Conservation (phyloP, 2,797 vertebrate species). For the Gobionotothen gibberifrons region DNA sequence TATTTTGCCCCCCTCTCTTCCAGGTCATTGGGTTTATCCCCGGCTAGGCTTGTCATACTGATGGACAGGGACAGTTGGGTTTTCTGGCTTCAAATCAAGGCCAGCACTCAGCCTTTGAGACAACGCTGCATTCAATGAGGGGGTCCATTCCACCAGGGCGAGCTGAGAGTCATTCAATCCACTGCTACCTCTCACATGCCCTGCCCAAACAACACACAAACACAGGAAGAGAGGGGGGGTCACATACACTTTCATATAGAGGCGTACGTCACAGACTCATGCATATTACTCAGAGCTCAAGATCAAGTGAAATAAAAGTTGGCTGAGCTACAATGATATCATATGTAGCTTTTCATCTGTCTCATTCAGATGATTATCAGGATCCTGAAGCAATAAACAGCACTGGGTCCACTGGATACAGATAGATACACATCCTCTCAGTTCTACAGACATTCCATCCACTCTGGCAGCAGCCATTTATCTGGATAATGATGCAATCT, state of each 20-base stretch:
- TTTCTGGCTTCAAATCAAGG: constrained; percentile 71
- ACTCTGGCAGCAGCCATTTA: constrained; percentile 29
- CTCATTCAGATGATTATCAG: constrained; percentile 37
- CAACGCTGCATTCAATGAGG: constrained; percentile 70
- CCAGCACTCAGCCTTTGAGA: constrained; percentile 57
- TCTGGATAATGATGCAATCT: constrained; percentile 44
- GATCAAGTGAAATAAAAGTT: constrained; percentile 30
- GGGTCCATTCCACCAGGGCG: constrained; percentile 55
- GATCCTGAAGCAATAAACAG: constrained; percentile 42
- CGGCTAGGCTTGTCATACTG: constrained; percentile 59
- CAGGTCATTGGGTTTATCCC: constrained; percentile 66
- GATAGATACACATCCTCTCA: constrained; percentile 4
- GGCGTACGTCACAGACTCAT: not conserved
- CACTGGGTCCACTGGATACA: not conserved
- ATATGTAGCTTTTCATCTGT: constrained; percentile 30
- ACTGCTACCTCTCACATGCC: constrained; percentile 47
- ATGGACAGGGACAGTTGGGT: constrained; percentile 78
- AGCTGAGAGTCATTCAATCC: constrained; percentile 62
- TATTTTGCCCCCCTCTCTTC: constrained; percentile 16
- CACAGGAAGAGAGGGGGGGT: not conserved
- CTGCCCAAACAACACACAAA: constrained; percentile 29
- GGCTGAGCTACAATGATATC: constrained; percentile 35
- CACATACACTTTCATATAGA: constrained; percentile 5
- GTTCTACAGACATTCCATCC: constrained; percentile 20
- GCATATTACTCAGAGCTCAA: constrained; percentile 19